Evolutionary conservation across 2,888 invertebrate species (phyloP), one percentile per base, ranked within the genome.

Genomic region (Cenopis cana): DNA sequence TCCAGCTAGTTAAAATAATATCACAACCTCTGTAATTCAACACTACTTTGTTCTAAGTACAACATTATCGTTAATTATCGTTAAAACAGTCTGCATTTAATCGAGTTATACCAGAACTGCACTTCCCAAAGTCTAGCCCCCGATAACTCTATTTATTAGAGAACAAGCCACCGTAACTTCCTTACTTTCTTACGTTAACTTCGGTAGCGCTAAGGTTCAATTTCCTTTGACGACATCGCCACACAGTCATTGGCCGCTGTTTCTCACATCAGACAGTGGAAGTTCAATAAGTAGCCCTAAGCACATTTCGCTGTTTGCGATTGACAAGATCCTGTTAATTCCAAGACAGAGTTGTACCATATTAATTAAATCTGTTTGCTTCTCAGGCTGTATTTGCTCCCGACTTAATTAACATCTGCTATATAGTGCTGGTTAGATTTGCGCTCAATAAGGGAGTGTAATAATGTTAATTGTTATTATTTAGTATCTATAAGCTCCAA

Each of bases 321-420:
- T 84, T 83, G 84, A 89, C 87, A 85, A 82, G 85, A 85, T 78
- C 82, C 80, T 75, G 84, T 84, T 86, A 85, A 86, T 84, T 83
- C 83, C 82, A 83, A 86, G 85, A 85, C 85, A 84, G 83, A 82
- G 82, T 82, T 82, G 78, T 81, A 85, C 82, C 81, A 82, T 86
- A 90, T 89, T 91, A 89, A 92, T 91, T 91, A 90, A 91, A 90
- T 89, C 88, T 89, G 88, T 89, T 90, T 87, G 85, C 86, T 89
- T 87, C 85, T 86, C 88, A 84, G 84, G 80, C 83, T 87, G 82
- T 90, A 86, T 89, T 91, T 90, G 83, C 88, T 80, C 74, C 79
- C 79, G 80, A 83, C 83, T 90, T 91, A 90, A 91, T 91, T 91
- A 90, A 88, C 85, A 88, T 87, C 81, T 81, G 79, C 77, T 79